Percentiles rank a stretch among this genome's conserved stretches.
These are phyloP conservation scores for Drosophila biarmipes DNA, from an alignment of 1,140 invertebrate species.

Conservation along the genomic window DNA sequence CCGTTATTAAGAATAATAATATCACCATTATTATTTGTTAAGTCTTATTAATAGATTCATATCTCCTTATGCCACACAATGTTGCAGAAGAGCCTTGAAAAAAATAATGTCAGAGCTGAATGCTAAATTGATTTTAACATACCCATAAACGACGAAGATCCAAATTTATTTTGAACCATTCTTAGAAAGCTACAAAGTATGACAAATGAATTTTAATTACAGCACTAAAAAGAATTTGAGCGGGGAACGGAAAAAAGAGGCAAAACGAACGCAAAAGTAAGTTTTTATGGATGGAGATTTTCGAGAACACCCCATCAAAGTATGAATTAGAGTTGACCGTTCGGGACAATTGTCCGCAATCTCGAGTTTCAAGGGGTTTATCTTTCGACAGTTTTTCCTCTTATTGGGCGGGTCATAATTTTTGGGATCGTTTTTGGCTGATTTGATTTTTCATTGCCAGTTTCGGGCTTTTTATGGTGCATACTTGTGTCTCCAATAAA, in stretches of 20 bases:
- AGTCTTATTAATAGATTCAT: no score
- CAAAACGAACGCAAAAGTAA: constrained; percentile 34
- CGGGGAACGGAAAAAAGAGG: constrained; percentile 23
- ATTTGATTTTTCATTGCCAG: constrained; percentile 78
- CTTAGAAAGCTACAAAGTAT: constrained; percentile 60
- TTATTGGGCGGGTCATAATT: constrained; percentile 63
- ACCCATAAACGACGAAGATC: constrained; percentile 20
- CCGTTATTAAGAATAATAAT: constrained; percentile 40
- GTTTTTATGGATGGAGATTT: constrained; percentile 27
- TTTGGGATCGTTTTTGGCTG: constrained; percentile 70
- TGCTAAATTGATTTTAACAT: constrained; percentile 78
- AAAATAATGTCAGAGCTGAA: constrained; percentile 63
- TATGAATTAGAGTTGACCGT: constrained; percentile 49
- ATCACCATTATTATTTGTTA: neutral
- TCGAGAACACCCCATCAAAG: constrained; percentile 46
- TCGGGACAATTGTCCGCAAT: constrained; percentile 28
- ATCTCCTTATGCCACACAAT: constrained; percentile 7
- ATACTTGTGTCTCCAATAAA: constrained; percentile 68
- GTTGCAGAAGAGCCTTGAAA: constrained; percentile 26
- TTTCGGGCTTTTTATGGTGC: constrained; percentile 60
- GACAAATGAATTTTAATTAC: constrained; percentile 80
- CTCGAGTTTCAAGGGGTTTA: constrained; percentile 62
- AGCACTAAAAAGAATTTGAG: constrained; percentile 63
- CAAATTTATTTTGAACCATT: constrained; percentile 33
- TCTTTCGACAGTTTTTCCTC: constrained; percentile 60